Conservation (phyloP, 1,140 invertebrate genomes). For the Listronotus bonariensis region DNA sequence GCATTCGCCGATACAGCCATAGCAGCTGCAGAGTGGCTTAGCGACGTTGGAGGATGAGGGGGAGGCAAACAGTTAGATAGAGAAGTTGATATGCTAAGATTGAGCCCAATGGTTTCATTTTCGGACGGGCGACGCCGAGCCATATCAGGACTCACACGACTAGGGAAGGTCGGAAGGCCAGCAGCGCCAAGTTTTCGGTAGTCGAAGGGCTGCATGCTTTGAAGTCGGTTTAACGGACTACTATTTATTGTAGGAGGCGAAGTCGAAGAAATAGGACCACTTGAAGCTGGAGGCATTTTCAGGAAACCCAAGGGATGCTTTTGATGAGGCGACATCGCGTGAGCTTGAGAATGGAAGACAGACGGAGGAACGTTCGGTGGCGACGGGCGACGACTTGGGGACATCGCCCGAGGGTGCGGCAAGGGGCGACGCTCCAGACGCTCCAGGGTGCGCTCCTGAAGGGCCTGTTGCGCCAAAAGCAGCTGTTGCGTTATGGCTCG, state of each 20-base stretch:
- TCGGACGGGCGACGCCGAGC: conserved; percentile 57
- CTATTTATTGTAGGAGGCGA: conserved; percentile 57
- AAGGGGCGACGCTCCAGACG: conserved; percentile 51
- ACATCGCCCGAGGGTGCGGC: conserved; percentile 62
- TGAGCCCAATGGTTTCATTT: conserved; percentile 62
- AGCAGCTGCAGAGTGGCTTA: conserved; percentile 62
- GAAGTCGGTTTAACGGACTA: conserved; percentile 76
- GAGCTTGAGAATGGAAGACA: conserved; percentile 58
- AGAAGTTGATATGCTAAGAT: conserved; percentile 64
- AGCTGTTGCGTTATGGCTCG: conserved; percentile 80
- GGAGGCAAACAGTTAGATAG: conserved; percentile 68
- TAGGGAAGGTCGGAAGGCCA: conserved; percentile 56
- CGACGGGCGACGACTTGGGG: conserved; percentile 68
- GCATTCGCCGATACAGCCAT: conserved; percentile 58
- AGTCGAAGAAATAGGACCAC: conserved; percentile 45
- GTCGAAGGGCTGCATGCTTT: conserved; percentile 95
- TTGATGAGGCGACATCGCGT: conserved; percentile 59
- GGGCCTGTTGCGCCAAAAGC: conserved; percentile 68
- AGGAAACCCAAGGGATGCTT: conserved; percentile 56
- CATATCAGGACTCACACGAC: conserved; percentile 54
- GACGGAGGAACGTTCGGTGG: conserved; percentile 59
- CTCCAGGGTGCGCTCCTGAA: conserved; percentile 57
- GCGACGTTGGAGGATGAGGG: conserved; percentile 56
- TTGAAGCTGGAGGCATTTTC: conserved; percentile 50
- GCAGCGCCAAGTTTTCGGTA: conserved; percentile 76